These are phyloP conservation scores for Mactromeris polynyma DNA, from an alignment of 2,888 invertebrate genomes.

Conservation along the genomic window DNA sequence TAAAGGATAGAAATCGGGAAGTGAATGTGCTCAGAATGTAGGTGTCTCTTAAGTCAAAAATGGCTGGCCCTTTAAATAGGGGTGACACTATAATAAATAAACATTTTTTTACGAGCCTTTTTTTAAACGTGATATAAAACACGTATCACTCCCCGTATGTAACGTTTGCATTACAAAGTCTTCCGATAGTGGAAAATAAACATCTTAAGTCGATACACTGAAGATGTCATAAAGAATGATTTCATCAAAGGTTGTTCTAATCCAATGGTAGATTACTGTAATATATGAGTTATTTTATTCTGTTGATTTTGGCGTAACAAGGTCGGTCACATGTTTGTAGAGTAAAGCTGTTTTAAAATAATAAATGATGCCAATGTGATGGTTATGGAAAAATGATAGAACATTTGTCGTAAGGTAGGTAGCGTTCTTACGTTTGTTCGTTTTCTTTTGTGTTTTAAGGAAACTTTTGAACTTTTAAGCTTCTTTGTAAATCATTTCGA, in stretches of 20 bases:
- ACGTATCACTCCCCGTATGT: not conserved
- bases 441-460: no score
- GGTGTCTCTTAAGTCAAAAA: no score
- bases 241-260: not conserved
- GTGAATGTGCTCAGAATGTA: no score
- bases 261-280: not conserved
- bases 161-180: not conserved
- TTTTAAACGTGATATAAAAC: not conserved
- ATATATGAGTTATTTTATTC: conserved; percentile 4
- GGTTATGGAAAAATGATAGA: not conserved
- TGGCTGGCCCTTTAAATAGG: no score
- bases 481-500: no score
- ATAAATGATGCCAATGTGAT: not conserved
- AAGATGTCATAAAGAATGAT: not conserved
- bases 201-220: not conserved
- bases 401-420: not conserved
- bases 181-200: not conserved
- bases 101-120: not conserved
- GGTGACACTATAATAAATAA: no score
- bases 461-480: no score
- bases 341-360: not conserved
- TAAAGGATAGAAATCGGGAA: no score
- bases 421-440: not conserved
- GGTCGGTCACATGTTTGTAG: not conserved
- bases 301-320: not conserved